Evolutionary conservation across 2,797 vertebrate genomes (phyloP).

Genomic region (Sandelia bainsii): DNA sequence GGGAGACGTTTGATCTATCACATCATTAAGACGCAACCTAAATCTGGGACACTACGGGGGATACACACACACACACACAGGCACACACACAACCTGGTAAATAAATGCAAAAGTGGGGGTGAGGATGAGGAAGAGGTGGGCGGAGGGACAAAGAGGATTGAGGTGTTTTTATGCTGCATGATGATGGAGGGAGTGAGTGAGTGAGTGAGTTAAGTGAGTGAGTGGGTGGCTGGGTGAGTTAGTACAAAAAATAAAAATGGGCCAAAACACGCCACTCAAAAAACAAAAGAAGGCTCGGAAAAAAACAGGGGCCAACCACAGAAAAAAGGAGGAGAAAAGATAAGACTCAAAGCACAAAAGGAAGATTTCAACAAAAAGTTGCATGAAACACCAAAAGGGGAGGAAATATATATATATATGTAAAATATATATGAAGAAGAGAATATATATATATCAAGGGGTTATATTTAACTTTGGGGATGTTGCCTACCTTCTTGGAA

Average conservation of each 20-base stretch:
- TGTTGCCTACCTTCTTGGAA: conserved; percentile 97
- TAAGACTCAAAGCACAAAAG: conserved; percentile 76
- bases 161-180: conserved; percentile 68
- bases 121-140: conserved; percentile 43
- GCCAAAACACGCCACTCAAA: conserved; percentile 78
- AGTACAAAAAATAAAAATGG: conserved; percentile 46
- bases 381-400: conserved; percentile 81
- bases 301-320: conserved; percentile 72
- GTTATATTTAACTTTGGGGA: conserved; percentile 82
- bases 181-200: conserved; percentile 65
- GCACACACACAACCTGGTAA: conserved; percentile 23
- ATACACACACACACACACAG: no score
- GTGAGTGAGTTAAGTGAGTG: conserved; percentile 76
- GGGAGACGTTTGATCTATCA: conserved; percentile 40
- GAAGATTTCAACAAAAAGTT: conserved; percentile 78
- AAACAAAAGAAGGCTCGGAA: conserved; percentile 63
- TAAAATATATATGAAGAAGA: conserved; percentile 77
- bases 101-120: conserved; percentile 33
- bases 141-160: conserved; percentile 61
- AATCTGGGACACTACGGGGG: conserved; percentile 40
- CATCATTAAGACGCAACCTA: conserved; percentile 34
- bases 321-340: conserved; percentile 59
- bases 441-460: conserved; percentile 75
- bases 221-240: conserved; percentile 65
- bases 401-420: conserved; percentile 56